Evolutionary conservation across 2,888 invertebrate species (phyloP).

Genomic region (Rutpela maculata): DNA sequence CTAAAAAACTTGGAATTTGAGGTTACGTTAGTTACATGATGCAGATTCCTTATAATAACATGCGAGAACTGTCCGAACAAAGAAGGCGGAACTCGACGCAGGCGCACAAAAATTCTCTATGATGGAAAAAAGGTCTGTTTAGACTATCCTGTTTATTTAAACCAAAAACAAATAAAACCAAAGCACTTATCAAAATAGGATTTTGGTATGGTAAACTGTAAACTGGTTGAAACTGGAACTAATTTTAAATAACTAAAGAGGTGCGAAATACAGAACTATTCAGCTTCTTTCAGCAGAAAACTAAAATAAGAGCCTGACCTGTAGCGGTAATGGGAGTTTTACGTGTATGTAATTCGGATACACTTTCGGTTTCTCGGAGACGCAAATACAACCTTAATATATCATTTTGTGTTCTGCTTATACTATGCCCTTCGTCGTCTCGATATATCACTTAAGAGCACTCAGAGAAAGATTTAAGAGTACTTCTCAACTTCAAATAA

Average conservation of each 20-base stretch:
- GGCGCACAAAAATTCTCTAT: too few relatives aligned
- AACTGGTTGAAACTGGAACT: neutral
- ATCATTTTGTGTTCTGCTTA: neutral
- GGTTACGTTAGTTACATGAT: too few relatives aligned
- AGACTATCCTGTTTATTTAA: too few relatives aligned
- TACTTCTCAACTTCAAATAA: neutral
- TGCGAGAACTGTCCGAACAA: too few relatives aligned
- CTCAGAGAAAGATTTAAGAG: neutral
- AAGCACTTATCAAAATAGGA: too few relatives aligned
- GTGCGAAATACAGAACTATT: neutral
- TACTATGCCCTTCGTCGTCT: neutral
- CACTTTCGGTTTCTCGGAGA: neutral
- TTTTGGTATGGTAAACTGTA: too few relatives aligned
- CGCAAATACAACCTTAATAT: neutral
- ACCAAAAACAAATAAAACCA: too few relatives aligned
- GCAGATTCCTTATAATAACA: too few relatives aligned
- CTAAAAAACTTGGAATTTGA: too few relatives aligned
- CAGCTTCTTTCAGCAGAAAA: neutral
- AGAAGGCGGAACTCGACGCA: too few relatives aligned
- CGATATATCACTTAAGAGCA: neutral
- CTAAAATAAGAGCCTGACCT: neutral
- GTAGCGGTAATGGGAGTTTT: neutral
- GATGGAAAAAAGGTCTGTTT: too few relatives aligned
- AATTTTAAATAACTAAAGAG: neutral
- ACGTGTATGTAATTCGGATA: conserved; percentile 14